A percentile compares a stretch with the other conserved stretches of the same genome.
These are phyloP conservation scores for Spinibarbus caldwelli DNA, from an alignment of 2,797 vertebrate genomes.

Conservation along the genomic window DNA sequence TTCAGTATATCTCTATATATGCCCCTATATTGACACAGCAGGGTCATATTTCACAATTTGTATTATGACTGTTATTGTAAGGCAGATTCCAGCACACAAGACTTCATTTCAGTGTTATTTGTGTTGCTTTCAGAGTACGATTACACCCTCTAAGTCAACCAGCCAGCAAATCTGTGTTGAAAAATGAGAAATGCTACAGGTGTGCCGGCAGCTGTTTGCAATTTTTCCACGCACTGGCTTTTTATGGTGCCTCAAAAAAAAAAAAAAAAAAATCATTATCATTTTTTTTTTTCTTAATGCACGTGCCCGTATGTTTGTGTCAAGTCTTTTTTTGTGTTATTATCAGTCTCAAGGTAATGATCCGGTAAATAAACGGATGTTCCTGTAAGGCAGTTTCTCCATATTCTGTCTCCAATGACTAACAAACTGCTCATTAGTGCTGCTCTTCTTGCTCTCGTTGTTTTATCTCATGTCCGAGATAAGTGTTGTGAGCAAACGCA, in stretches of 20 bases:
- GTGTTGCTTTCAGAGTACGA: slow-evolving; percentile 48
- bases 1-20: background rate
- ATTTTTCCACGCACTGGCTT: slow-evolving; percentile 68
- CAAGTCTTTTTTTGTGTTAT: slow-evolving; percentile 65
- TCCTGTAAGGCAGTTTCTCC: slow-evolving; percentile 69
- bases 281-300: slow-evolving; percentile 58
- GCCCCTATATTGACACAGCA: background rate
- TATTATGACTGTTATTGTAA: slow-evolving; percentile 33
- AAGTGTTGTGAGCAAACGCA: background rate
- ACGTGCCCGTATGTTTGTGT: slow-evolving; percentile 29
- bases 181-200: slow-evolving; percentile 72
- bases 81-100: slow-evolving; percentile 33
- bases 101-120: slow-evolving; percentile 55
- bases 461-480: slow-evolving; percentile 14
- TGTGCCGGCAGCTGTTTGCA: slow-evolving; percentile 73
- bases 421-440: background rate
- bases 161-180: slow-evolving; percentile 50
- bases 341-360: slow-evolving; percentile 78
- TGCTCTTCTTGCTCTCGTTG: background rate
- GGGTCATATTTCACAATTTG: slow-evolving; percentile 54
- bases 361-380: slow-evolving; percentile 69
- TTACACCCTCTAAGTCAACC: slow-evolving; percentile 59
- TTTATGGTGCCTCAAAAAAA: slow-evolving; percentile 59
- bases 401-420: slow-evolving; percentile 63
- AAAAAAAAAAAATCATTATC: slow-evolving; percentile 62